A percentile compares a stretch with the other conserved stretches of the same genome.
These are phyloP conservation scores for Oreochromis spilurus DNA, from an alignment of 2,113 vertebrate species.

Conservation along the genomic window DNA sequence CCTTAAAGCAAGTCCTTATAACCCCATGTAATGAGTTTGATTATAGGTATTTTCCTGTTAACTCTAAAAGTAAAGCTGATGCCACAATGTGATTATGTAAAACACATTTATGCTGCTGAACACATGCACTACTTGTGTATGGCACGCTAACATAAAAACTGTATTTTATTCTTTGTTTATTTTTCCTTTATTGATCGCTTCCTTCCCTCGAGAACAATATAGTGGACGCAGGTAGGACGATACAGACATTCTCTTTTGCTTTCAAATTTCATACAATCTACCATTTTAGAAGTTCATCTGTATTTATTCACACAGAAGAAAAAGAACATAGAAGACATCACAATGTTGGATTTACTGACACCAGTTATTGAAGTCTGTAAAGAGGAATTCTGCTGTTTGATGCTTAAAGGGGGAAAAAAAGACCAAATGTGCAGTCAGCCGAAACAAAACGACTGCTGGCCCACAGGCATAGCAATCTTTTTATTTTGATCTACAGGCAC, in stretches of 20 bases:
- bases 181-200: not conserved
- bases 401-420: slow-evolving; percentile 11
- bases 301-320: not conserved
- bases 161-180: not conserved
- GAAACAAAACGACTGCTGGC: slow-evolving; percentile 2
- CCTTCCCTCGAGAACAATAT: not conserved
- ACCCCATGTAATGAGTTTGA: not conserved
- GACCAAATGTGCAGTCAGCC: slow-evolving; percentile 12
- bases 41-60: not conserved
- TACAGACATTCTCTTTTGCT: not conserved
- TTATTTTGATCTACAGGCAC: slow-evolving; percentile 3
- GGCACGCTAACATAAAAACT: not conserved
- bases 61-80: not conserved
- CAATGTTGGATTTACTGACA: not conserved
- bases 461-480: slow-evolving; percentile 3
- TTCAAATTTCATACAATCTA: not conserved
- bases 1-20: not conserved
- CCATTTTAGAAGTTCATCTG: not conserved
- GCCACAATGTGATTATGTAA: not conserved
- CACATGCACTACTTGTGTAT: not conserved
- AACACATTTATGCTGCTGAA: not conserved
- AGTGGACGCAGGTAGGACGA: not conserved
- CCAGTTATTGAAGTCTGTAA: not conserved
- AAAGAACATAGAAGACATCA: not conserved
- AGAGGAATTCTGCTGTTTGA: not conserved